Percentiles rank a stretch among this genome's conserved stretches.
phyloP scores from a whole-genome alignment of 1,140 invertebrate genomes.

The Euura saliciscinereae region DNA sequence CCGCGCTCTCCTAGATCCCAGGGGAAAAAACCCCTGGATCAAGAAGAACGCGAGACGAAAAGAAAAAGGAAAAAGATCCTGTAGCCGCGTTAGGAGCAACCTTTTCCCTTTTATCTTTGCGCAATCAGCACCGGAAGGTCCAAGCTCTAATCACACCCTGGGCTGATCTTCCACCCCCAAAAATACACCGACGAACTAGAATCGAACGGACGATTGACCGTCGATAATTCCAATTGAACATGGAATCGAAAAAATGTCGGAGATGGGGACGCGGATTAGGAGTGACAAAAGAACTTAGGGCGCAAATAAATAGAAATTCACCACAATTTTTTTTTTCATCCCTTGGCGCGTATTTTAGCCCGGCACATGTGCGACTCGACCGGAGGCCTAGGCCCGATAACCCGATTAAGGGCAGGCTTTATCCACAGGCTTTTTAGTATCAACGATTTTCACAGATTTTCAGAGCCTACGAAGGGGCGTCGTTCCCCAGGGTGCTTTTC shows the following conservation, averaged over 20 bases:
- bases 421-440: constrained; percentile 6
- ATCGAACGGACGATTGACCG: not conserved
- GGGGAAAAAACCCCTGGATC: constrained; percentile 1
- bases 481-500: constrained; percentile 9
- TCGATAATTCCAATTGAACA: not conserved
- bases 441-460: constrained; percentile 12
- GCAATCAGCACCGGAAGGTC: constrained; percentile 16
- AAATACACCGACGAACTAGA: not conserved
- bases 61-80: not conserved
- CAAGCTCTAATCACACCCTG: constrained; percentile 2
- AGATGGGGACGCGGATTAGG: not conserved
- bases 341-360: not conserved
- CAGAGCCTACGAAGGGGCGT: not conserved
- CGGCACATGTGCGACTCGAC: constrained; percentile 1
- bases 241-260: not conserved
- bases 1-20: not conserved
- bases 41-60: constrained; percentile 9
- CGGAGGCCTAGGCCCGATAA: not conserved
- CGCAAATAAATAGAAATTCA: constrained; percentile 3
- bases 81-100: not conserved
- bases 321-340: not conserved
- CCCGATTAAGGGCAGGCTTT: constrained; percentile 11
- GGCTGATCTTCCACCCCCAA: not conserved
- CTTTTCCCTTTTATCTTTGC: constrained; percentile 17
- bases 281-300: not conserved